phyloP scores from a whole-genome alignment of 2,797 vertebrate genomes.

The Eospalax fontanierii region DNA sequence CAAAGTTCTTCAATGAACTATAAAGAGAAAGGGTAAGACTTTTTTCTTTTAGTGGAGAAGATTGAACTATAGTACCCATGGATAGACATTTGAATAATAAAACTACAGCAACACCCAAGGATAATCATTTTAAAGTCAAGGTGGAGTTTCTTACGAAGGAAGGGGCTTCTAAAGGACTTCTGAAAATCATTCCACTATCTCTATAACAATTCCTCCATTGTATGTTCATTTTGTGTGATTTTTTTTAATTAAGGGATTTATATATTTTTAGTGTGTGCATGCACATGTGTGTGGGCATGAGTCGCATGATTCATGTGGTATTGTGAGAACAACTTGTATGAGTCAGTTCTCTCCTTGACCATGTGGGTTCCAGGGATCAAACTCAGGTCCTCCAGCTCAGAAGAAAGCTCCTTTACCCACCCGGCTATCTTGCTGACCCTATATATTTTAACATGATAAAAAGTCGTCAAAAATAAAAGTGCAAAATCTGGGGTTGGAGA shows the following conservation, averaged over 20 bases:
- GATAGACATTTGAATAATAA: not conserved
- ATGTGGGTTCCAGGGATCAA: no score
- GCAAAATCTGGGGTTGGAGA: no score
- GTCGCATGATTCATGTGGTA: no score
- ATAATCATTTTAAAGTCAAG: not conserved
- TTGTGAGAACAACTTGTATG: no score
- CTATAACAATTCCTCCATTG: not conserved
- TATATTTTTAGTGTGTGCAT: no score
- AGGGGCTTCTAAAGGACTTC: not conserved
- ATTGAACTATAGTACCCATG: not conserved
- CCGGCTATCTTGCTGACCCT: not conserved
- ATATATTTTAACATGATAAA: constrained; percentile 11
- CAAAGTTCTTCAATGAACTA: not conserved
- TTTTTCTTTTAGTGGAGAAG: not conserved
- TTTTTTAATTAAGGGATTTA: no score
- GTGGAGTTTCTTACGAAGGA: not conserved
- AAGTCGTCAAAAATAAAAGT: not conserved
- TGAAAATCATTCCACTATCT: not conserved
- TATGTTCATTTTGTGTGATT: not conserved
- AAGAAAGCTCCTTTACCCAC: no score
- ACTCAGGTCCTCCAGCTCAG: no score
- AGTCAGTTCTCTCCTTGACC: no score
- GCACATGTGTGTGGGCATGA: no score
- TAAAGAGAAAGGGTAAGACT: not conserved
- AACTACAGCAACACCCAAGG: not conserved